Evolutionary conservation across 1,140 invertebrate genomes (phyloP).

Genomic region (Drosophila ficusphila): DNA sequence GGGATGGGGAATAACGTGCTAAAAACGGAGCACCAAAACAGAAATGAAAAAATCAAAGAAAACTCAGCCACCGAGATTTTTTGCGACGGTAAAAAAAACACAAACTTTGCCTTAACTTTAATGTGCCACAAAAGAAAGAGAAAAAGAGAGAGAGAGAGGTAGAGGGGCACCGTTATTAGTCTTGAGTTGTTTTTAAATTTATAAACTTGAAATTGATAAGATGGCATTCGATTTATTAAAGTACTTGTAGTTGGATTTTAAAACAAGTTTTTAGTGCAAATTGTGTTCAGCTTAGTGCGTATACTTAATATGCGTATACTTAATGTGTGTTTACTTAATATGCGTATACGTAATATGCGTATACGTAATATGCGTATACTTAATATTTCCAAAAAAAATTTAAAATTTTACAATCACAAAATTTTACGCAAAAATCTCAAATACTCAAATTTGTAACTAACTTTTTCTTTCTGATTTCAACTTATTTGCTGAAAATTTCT

Average conservation of each 20-base stretch:
- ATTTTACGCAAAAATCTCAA: no score
- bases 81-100: neutral
- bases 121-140: neutral
- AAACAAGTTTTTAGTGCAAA: neutral
- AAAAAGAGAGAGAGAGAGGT: neutral
- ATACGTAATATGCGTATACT: neutral
- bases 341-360: no score
- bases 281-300: neutral
- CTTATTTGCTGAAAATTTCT: neutral
- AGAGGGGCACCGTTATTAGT: neutral
- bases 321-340: no score
- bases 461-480: neutral
- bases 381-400: no score
- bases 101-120: constrained; percentile 4
- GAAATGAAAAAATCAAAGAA: constrained; percentile 31
- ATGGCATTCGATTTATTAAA: neutral
- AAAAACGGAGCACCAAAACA: constrained; percentile 12
- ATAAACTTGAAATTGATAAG: neutral
- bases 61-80: constrained; percentile 41
- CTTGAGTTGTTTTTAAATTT: neutral
- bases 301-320: neutral
- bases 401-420: no score
- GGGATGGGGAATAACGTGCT: constrained; percentile 7
- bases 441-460: no score
- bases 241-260: neutral